Base-by-base conservation (phyloP, 2,113 vertebrate species). In the Hippolais icterina region DNA sequence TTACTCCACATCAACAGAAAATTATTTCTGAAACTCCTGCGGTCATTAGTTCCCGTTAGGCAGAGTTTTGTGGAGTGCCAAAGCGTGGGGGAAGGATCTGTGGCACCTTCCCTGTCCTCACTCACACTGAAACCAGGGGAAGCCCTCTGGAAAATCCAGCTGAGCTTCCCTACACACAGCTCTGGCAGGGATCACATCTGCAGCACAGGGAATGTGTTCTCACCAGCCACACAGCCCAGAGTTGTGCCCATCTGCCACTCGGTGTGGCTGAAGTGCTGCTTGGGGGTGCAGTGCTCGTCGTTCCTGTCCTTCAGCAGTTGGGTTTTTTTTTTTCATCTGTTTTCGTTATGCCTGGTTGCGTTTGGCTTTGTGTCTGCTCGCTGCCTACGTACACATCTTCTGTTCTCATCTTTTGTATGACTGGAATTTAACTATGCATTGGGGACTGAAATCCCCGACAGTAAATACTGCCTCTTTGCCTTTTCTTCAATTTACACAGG, bases 1-100 rank as follows among this genome's bases (percentile, higher is more conserved):
- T 98, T 98, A 98, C 98, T 98, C 96, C 97, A 96, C 97, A 98
- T 98, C 98, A 97, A 98, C 98, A 97, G 97, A 97, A 98, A 98
- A 98, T 98, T 98, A 98, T 98, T 98, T 97, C 97, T 93, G 97
- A 97, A 98, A 96, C 97, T 97, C 95, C 95, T 81, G 57, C 47
- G 88, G 97, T 96, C 96, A 71, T 98, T 98, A 97, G 98, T 98
- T 98, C 97, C 97, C 0, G 93, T 98, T 98, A 97, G 97, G 90
- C 83, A 68, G 82, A 21, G 0, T 5, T 81, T 86, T 82, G 80
- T 4, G 35, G 37, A 44, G 66, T 22, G 33, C 83, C 94, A 46
- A 7, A 56, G 65, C 3, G 0, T 22, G 50, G 14, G 54, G 78
- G 76, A 8, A 15, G 52, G 49, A 41, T 65, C 52, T 37, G 89